Evolutionary conservation across 1,140 invertebrate genomes (phyloP).

Genomic region (Pogonomyrmex californicus): DNA sequence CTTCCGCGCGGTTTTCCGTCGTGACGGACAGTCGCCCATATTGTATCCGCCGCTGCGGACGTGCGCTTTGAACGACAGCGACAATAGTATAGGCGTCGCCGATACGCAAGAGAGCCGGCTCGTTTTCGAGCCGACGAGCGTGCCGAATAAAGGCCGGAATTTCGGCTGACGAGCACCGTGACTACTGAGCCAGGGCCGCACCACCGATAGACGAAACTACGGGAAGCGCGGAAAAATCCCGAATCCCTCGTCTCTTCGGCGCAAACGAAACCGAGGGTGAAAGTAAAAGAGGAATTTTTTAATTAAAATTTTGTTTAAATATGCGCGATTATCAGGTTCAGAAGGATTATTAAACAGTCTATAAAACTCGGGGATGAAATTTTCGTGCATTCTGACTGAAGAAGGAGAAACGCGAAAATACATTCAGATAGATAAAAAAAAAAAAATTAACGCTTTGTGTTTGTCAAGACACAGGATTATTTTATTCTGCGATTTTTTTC

Average conservation of each 20-base stretch:
- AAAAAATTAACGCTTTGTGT: background rate
- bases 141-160: constrained; percentile 62
- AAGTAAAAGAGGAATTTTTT: background rate
- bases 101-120: constrained; percentile 56
- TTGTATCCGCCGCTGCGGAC: constrained; percentile 40
- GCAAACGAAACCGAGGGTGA: background rate
- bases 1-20: constrained; percentile 59
- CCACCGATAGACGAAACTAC: background rate
- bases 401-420: background rate
- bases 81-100: constrained; percentile 63
- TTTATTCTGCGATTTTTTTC: background rate
- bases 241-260: background rate
- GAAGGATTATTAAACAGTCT: background rate
- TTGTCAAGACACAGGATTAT: background rate
- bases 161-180: constrained; percentile 56
- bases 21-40: constrained; percentile 70
- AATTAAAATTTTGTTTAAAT: constrained; percentile 14
- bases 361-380: background rate
- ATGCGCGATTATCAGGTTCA: background rate
- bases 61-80: constrained; percentile 67
- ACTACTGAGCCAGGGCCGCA: constrained; percentile 53
- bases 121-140: constrained; percentile 30
- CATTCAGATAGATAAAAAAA: background rate
- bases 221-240: background rate
- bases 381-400: background rate